Percentiles rank a stretch among this genome's conserved stretches.
Conservation (phyloP, 2,797 vertebrate genomes). For the Chaenodraco wilsoni region DNA sequence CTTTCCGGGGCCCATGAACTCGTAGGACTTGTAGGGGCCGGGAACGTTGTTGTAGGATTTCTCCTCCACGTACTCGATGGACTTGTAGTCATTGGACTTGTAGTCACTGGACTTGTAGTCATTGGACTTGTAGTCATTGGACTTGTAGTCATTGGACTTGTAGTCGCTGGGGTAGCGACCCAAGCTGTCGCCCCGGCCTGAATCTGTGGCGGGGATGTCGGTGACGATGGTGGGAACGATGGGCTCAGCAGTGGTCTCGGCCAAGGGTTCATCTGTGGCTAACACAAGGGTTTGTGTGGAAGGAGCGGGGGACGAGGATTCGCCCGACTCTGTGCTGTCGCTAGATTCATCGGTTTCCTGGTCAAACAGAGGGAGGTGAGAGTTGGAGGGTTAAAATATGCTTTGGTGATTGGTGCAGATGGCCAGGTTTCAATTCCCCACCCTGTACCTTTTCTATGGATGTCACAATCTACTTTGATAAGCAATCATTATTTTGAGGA, state of each 20-base stretch:
- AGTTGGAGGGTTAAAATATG: too few species aligned
- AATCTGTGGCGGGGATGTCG: constrained; percentile 63
- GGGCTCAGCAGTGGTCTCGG: constrained; percentile 56
- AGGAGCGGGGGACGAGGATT: constrained; percentile 61
- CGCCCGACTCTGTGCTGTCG: constrained; percentile 78
- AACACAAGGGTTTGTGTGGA: constrained; percentile 42
- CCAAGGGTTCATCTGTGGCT: constrained; percentile 55
- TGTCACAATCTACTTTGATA: neutral
- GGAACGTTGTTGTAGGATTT: constrained; percentile 79
- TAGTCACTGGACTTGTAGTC: constrained; percentile 57
- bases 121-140: constrained; percentile 56
- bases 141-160: constrained; percentile 67
- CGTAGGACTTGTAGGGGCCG: constrained; percentile 79
- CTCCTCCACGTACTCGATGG: constrained; percentile 73
- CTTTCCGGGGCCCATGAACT: constrained; percentile 64
- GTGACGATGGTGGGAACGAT: constrained; percentile 67
- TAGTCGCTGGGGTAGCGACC: constrained; percentile 74
- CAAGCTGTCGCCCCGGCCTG: constrained; percentile 81
- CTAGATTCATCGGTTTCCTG: constrained; percentile 72
- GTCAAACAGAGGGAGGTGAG: neutral
- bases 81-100: constrained; percentile 67
- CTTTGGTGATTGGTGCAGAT: neutral
- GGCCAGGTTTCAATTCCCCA: neutral
- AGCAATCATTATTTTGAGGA: neutral
- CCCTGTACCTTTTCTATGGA: neutral